These are phyloP conservation scores for Muscidifurax raptorellus DNA, from an alignment of 1,140 invertebrate species.

Conservation along the genomic window DNA sequence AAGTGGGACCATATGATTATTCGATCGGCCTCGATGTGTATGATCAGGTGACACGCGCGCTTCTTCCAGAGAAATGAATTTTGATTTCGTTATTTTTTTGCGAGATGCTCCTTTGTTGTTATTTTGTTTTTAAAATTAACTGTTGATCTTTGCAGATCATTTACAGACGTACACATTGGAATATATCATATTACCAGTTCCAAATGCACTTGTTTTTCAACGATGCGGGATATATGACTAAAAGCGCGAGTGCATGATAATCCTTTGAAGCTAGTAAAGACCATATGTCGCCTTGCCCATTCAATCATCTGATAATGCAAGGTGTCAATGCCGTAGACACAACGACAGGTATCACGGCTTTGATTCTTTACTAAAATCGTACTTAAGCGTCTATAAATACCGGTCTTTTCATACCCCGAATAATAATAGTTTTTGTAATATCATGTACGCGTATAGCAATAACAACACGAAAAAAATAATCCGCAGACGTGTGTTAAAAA, in stretches of 20 bases:
- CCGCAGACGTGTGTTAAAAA: no score
- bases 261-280: slow-evolving; percentile 63
- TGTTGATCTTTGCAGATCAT: no score
- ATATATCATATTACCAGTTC: not conserved
- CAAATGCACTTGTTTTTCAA: not conserved
- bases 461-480: no score
- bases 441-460: no score
- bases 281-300: slow-evolving; percentile 66
- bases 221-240: slow-evolving; percentile 3
- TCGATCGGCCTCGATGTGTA: not conserved
- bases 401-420: no score
- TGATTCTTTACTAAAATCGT: not conserved
- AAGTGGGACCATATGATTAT: not conserved
- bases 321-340: slow-evolving; percentile 59
- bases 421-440: no score
- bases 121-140: no score
- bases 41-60: not conserved
- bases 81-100: no score
- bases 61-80: no score
- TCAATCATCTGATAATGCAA: slow-evolving; percentile 69
- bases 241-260: slow-evolving; percentile 64
- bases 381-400: no score
- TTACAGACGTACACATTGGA: no score
- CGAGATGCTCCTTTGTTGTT: no score
- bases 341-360: slow-evolving; percentile 54